Evolutionary conservation across 2,113 vertebrate genomes (phyloP).

Genomic region (Hippocampus mohnikei): DNA sequence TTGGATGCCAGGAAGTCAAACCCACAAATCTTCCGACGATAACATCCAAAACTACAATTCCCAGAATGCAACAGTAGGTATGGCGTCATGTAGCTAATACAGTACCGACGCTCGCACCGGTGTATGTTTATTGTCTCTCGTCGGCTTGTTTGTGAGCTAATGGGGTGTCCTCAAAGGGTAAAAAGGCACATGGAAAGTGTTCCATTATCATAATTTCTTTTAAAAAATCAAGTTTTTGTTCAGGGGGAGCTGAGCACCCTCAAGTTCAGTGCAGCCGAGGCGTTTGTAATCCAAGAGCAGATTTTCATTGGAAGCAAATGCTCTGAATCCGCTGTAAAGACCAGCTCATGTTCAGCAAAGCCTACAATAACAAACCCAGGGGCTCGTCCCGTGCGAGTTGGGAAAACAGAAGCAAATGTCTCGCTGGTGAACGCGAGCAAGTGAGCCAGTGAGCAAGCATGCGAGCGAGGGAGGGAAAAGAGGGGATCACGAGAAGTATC

Average conservation of each 20-base stretch:
- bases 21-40: not conserved
- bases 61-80: not conserved
- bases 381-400: slow-evolving; percentile 81
- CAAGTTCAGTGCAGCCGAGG: slow-evolving; percentile 62
- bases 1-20: not conserved
- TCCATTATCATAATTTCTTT: not conserved
- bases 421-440: slow-evolving; percentile 4
- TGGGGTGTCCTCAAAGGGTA: not conserved
- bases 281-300: slow-evolving; percentile 97
- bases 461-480: not conserved
- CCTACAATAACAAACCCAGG: slow-evolving; percentile 97
- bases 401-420: slow-evolving; percentile 78
- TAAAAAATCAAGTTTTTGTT: not conserved
- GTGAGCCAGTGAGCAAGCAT: not conserved
- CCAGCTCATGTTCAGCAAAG: slow-evolving; percentile 95
- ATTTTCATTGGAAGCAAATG: slow-evolving; percentile 99
- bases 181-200: not conserved
- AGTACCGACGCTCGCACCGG: not conserved
- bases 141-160: not conserved
- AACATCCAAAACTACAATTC: not conserved
- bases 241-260: not conserved
- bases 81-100: not conserved
- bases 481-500: slow-evolving; percentile 24
- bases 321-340: slow-evolving; percentile 98
- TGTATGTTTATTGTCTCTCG: too few species aligned